Conservation (phyloP, 2,888 invertebrate genomes). For the Oxyteleia sp. region DNA sequence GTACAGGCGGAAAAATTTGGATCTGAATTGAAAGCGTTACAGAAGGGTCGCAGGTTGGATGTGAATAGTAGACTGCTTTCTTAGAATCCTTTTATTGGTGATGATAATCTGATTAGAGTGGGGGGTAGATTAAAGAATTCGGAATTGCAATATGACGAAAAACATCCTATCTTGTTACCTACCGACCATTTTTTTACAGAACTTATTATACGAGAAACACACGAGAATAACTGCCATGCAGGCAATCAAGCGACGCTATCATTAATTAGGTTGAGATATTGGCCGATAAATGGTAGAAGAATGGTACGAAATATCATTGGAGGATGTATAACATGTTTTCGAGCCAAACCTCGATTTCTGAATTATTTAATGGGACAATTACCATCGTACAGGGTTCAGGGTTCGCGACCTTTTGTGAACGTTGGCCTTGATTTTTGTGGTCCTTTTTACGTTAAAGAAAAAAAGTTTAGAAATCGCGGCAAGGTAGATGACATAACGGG, state of each 20-base stretch:
- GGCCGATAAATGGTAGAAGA: slow-evolving; percentile 21
- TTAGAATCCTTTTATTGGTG: slow-evolving; percentile 14
- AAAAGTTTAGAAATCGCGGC: neutral
- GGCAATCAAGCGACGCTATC: neutral
- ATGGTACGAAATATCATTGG: slow-evolving; percentile 1
- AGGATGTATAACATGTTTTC: slow-evolving; percentile 23
- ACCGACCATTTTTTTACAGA: neutral
- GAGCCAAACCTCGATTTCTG: neutral
- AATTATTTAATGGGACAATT: slow-evolving; percentile 37
- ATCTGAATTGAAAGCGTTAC: slow-evolving; percentile 11
- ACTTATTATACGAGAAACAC: neutral
- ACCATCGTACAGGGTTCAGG: slow-evolving; percentile 11
- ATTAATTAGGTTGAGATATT: neutral
- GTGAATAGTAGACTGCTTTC: slow-evolving; percentile 1
- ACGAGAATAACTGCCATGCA: neutral
- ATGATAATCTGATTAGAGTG: slow-evolving; percentile 24
- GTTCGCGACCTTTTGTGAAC: slow-evolving; percentile 16
- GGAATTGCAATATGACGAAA: slow-evolving; percentile 5
- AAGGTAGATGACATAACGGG: too few species aligned
- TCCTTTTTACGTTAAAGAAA: slow-evolving; percentile 1
- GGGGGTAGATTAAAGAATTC: slow-evolving; percentile 3
- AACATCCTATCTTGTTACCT: slow-evolving; percentile 4
- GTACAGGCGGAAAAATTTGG: slow-evolving; percentile 3
- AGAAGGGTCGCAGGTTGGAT: neutral
- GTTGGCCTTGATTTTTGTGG: neutral